phyloP scores from a whole-genome alignment of 2,797 vertebrate species.

The Paguma larvata region DNA sequence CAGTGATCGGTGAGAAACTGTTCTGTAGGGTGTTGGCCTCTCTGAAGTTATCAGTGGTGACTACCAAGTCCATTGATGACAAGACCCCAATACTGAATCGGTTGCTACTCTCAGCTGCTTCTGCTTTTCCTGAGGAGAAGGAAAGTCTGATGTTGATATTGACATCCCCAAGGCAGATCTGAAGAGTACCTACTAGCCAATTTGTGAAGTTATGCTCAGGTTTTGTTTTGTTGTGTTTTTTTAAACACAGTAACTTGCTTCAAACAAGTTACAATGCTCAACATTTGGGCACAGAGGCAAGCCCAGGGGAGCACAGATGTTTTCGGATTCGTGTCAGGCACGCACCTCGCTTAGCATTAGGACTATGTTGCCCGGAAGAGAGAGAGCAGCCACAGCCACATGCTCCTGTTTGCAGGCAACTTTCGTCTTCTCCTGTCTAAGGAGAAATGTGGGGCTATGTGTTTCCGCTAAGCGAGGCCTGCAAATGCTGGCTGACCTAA shows the following conservation, averaged over 20 bases:
- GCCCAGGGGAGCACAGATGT: slow-evolving; percentile 14
- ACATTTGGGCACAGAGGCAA: slow-evolving; percentile 11
- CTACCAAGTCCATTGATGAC: background rate
- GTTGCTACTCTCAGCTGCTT: slow-evolving; percentile 1
- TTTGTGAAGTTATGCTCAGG: background rate
- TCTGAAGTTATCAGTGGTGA: background rate
- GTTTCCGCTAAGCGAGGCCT: slow-evolving; percentile 71
- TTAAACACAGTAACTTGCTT: background rate
- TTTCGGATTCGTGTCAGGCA: slow-evolving; percentile 29
- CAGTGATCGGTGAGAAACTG: background rate
- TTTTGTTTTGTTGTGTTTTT: background rate
- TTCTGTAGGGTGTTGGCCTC: background rate
- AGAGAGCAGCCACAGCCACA: background rate
- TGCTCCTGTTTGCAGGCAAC: slow-evolving; percentile 60
- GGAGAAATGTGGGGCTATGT: slow-evolving; percentile 71
- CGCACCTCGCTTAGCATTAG: slow-evolving; percentile 32
- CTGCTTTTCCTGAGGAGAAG: background rate
- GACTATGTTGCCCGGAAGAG: background rate
- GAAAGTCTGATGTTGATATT: background rate
- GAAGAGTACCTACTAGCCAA: slow-evolving; percentile 31
- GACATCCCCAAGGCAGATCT: background rate
- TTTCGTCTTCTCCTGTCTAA: slow-evolving; percentile 48
- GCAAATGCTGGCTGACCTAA: slow-evolving; percentile 78
- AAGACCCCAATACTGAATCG: background rate
- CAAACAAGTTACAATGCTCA: background rate